Evolutionary conservation across 2,888 invertebrate genomes (phyloP).

Genomic region (Andrena trimmerana): DNA sequence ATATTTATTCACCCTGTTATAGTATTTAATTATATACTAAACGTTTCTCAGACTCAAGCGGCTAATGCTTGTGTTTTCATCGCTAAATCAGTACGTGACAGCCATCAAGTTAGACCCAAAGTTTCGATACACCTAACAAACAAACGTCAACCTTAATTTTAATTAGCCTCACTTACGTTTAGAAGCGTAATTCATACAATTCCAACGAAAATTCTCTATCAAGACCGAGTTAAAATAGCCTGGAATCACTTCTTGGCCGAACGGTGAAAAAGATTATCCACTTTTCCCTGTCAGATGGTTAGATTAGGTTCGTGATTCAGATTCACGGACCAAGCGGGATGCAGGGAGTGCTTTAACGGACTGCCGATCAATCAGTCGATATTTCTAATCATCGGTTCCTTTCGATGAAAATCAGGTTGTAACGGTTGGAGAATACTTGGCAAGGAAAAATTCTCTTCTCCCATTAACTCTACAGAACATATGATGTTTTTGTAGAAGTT

Average conservation of each 20-base stretch:
- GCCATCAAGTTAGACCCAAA: too few species aligned
- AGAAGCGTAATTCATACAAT: constrained; percentile 13
- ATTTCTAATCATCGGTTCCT: constrained; percentile 71
- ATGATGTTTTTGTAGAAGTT: background rate
- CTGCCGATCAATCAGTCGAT: constrained; percentile 72
- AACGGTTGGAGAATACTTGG: constrained; percentile 14
- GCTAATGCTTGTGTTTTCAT: too few species aligned
- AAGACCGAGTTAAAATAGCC: constrained; percentile 51
- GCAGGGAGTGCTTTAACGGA: constrained; percentile 67
- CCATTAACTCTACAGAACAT: background rate
- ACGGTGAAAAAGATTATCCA: constrained; percentile 71
- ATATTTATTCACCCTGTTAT: too few species aligned
- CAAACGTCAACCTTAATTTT: too few species aligned
- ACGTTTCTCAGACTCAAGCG: too few species aligned
- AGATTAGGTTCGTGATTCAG: constrained; percentile 79
- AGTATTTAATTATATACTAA: too few species aligned
- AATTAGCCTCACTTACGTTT: too few species aligned
- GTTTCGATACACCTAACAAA: too few species aligned
- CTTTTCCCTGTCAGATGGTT: constrained; percentile 76
- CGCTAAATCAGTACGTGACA: too few species aligned
- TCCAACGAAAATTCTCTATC: constrained; percentile 45
- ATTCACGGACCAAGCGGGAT: constrained; percentile 58
- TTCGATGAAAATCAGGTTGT: constrained; percentile 36
- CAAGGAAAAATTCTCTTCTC: background rate
- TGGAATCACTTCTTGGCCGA: constrained; percentile 55